These are phyloP conservation scores for Helogale parvula DNA, from an alignment of 2,113 vertebrate species.

Conservation along the genomic window DNA sequence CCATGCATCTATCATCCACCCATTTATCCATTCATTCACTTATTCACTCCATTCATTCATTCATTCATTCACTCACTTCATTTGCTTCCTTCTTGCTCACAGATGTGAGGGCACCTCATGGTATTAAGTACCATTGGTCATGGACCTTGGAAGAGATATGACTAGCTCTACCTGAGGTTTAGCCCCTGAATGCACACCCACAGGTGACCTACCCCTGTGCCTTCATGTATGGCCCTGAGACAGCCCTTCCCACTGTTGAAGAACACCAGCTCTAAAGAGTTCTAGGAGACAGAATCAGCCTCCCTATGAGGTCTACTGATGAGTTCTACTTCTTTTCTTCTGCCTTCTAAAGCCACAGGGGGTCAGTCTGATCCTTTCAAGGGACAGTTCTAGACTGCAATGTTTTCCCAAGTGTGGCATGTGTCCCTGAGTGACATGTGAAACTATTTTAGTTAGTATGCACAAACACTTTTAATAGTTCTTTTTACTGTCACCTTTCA, in stretches of 20 bases:
- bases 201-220: not conserved
- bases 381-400: not conserved
- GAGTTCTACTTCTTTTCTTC: not conserved
- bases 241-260: not conserved
- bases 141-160: not conserved
- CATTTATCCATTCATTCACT: not conserved
- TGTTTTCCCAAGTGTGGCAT: not conserved
- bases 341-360: not conserved
- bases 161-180: not conserved
- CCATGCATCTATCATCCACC: not conserved
- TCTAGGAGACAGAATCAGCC: not conserved
- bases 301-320: not conserved
- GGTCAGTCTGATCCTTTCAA: not conserved
- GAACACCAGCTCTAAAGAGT: not conserved
- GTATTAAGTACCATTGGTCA: not conserved
- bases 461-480: not conserved
- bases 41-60: not conserved
- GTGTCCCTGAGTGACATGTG: no score
- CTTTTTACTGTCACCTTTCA: not conserved
- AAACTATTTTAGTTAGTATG: not conserved
- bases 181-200: not conserved
- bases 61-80: not conserved
- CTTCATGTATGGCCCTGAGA: no score
- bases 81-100: not conserved
- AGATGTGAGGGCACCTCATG: not conserved